Evolutionary conservation across 2,888 invertebrate genomes (phyloP).

Genomic region (Minunthozetes semirufus): DNA sequence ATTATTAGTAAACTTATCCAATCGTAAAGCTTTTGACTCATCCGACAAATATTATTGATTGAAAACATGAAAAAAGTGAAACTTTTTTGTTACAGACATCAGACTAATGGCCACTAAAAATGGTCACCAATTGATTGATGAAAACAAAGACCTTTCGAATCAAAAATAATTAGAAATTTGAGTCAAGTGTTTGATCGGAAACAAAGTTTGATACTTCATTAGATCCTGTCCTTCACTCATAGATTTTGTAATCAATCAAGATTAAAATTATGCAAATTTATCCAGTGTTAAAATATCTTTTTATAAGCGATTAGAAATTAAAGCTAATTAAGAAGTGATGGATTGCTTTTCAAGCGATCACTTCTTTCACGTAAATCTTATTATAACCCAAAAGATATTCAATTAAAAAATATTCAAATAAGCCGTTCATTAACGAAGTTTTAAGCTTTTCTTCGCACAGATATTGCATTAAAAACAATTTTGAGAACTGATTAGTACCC

Average conservation of each 20-base stretch:
- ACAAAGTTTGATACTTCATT: no score
- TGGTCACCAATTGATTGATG: no score
- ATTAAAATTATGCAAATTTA: constrained; percentile 4
- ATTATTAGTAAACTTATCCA: not conserved
- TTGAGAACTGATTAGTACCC: not conserved
- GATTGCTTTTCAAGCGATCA: not conserved
- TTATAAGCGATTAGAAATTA: not conserved
- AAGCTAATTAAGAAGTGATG: constrained; percentile 24
- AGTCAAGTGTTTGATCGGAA: no score
- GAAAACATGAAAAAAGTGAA: no score
- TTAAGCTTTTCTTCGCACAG: not conserved
- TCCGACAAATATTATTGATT: not conserved
- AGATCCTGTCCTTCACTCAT: not conserved
- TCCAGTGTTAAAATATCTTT: not conserved
- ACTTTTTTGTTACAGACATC: no score
- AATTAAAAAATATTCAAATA: not conserved
- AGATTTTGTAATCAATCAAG: constrained; percentile 9
- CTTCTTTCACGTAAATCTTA: not conserved
- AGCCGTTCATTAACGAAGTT: not conserved
- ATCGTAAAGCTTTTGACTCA: not conserved
- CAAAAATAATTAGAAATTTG: no score
- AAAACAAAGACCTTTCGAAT: no score
- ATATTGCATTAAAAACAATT: not conserved
- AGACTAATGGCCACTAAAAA: no score
- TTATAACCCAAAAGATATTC: not conserved